These are phyloP conservation scores for Rhinolophus ferrumequinum DNA, from an alignment of 2,113 vertebrate species.

Conservation along the genomic window DNA sequence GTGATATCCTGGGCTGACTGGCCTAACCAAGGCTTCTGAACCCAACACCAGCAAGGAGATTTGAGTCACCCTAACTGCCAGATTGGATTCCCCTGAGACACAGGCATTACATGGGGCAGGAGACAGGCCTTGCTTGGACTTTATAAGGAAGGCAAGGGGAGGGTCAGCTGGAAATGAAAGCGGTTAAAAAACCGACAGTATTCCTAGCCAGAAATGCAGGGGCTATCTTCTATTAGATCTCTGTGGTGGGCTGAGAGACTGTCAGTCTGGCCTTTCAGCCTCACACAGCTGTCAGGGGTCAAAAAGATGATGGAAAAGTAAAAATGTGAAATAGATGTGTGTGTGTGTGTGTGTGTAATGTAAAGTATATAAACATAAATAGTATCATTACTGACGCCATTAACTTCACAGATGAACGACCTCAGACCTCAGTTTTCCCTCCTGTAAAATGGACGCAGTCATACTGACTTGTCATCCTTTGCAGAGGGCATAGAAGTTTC, in stretches of 20 bases:
- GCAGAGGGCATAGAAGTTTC: neutral
- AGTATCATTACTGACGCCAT: neutral
- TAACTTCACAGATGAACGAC: neutral
- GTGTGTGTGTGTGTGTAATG: neutral
- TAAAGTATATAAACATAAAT: neutral
- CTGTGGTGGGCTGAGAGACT: neutral
- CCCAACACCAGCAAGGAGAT: neutral
- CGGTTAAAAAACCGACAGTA: neutral
- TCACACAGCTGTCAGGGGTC: neutral
- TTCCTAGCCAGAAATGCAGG: neutral
- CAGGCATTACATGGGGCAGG: accelerated
- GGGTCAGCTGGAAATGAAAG: neutral
- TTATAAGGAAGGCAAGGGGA: neutral
- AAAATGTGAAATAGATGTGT: neutral
- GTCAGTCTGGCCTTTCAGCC: neutral
- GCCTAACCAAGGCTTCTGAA: neutral
- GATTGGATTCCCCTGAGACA: neutral
- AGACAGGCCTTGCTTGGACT: neutral
- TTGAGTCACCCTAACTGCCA: neutral
- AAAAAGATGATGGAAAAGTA: neutral
- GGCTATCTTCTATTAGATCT: neutral
- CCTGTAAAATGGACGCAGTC: neutral
- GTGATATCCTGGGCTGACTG: neutral
- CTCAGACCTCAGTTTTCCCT: neutral
- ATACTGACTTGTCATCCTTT: neutral